Evolutionary conservation across 35 echinoderm and acorn worm species (phyloP), one percentile per base, ranked within the genome.

Genomic region (Heliocidaris tuberculata): DNA sequence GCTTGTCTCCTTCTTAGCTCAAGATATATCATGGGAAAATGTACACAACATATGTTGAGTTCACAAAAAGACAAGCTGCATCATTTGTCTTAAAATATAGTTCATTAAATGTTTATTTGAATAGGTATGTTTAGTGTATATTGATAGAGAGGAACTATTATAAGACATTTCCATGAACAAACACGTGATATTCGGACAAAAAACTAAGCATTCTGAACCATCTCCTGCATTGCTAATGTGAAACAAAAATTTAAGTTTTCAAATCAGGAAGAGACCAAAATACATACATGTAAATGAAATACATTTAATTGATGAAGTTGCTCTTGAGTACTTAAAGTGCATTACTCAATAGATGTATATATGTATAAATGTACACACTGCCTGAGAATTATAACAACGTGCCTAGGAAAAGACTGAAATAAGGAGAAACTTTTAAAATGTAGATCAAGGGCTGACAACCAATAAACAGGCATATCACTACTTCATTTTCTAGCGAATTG

Each of bases 401-500:
- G 52, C 15, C 52, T 56, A 10, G 27, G 35, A 78, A n/a, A 78
- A 5, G 17, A 21, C 27, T n/a, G 21, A 78, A 29, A 78, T 78
- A 6, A 78, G 17, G 11, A 56, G 52, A 10, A 13, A 56, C 52
- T 19, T 21, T 27, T 24, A 78, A 78, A 21, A 78, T 27, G 65
- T 78, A 78, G 65, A 78, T 78, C 65, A 78, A 78, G 65, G 17
- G 65, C 65, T 78, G 65, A 78, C 21, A 78, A 78, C 65, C 65
- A 78, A 78, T 78, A 78, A 78, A 24, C 21, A 78, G 27, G 65
- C 65, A 78, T 78, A 60, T 78, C 27, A 78, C 27, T 7, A 27
- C 65, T 78, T 8, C 65, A 29, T 78, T 78, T 21, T n/a, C 19
- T 78, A 27, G 19, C 19, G 65, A 78, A 78, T 78, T 19, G 65